Percentiles rank a stretch among this genome's conserved stretches.
phyloP scores from a whole-genome alignment of 2,797 vertebrate species.

The Pogoniulus pusillus region DNA sequence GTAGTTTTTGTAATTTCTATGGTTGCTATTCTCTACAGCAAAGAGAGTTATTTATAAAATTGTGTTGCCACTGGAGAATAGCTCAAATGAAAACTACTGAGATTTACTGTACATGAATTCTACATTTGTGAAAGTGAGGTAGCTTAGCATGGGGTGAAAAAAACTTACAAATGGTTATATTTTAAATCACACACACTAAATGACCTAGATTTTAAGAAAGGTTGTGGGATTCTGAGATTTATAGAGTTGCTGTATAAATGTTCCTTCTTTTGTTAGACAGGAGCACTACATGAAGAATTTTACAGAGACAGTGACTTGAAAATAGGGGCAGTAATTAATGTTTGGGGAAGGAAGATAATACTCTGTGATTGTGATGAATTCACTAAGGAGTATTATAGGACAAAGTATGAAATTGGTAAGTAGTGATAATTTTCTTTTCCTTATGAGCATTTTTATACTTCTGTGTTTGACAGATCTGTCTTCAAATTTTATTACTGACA shows the following conservation, averaged over 20 bases:
- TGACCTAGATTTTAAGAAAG: constrained; percentile 4
- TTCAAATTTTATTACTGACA: constrained; percentile 31
- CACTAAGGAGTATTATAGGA: constrained; percentile 88
- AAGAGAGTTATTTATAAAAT: not conserved
- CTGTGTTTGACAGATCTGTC: not conserved
- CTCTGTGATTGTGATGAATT: constrained; percentile 91
- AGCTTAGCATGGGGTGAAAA: not conserved
- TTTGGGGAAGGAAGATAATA: constrained; percentile 88
- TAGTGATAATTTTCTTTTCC: constrained; percentile 37
- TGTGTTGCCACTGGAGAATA: not conserved
- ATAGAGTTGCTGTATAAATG: not conserved
- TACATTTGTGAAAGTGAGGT: not conserved
- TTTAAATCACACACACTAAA: not conserved
- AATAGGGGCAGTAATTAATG: constrained; percentile 85
- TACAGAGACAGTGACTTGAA: constrained; percentile 89
- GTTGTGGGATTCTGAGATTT: not conserved
- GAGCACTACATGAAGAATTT: constrained; percentile 82
- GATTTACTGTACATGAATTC: not conserved
- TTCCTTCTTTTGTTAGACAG: constrained; percentile 78
- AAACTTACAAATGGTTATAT: not conserved
- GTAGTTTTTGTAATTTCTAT: not conserved
- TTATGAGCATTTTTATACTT: constrained; percentile 27
- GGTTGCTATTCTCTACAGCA: not conserved
- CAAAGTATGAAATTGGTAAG: constrained; percentile 89
- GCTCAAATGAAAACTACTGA: not conserved